Evolutionary conservation across 2,113 vertebrate genomes (phyloP), one percentile per base, ranked within the genome.

Genomic region (Pagrus major): DNA sequence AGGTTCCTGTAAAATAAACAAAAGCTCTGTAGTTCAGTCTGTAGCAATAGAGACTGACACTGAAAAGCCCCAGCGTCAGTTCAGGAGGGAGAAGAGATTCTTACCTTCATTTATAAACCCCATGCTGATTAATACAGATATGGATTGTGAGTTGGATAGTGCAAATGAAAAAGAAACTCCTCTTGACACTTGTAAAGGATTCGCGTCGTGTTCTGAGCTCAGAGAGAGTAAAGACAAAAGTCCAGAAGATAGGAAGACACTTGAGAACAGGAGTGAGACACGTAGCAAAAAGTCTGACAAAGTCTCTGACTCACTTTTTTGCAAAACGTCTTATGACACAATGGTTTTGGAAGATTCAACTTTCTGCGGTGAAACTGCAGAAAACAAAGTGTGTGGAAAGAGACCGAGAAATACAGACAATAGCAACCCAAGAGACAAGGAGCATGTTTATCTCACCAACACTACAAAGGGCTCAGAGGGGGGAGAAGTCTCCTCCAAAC

Each of bases 71-170:
- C 68, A 56, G 18, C 20, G 65, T 69, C 80, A 79, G 3, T 68
- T 42, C 58, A 88, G 68, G 37, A 84, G 49, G 75, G 83, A 89
- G 65, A 86, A 74, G 25, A 73, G 46, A 27, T 72, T 72, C 12
- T 37, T 92, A 25, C 96, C 96, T 39, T 97, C 96, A n/a, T 97
- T 96, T 82, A 96, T 97, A 86, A 98, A 97, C 74, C 96, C 96
- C 0, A 96, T 96, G 96, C 83, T 97, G 60, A 96, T 96, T 0
- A 94, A 96, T 86, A 92, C 95, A 92, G 96, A 96, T 54, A 70
- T 91, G 0, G 94, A 95, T 8, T 96, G 93, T 54, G 95, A 96
- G 0, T 41, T 78, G 6, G 63, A 81, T 15, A 9, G 27, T 61
- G 16, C 6, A 3, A 87, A 88, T 60, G 76, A 83, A 70, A 92